Percentiles rank a stretch among this genome's conserved stretches.
Evolutionary conservation across 2,888 invertebrate species (phyloP).

Genomic region (Nasonovia ribisnigri): DNA sequence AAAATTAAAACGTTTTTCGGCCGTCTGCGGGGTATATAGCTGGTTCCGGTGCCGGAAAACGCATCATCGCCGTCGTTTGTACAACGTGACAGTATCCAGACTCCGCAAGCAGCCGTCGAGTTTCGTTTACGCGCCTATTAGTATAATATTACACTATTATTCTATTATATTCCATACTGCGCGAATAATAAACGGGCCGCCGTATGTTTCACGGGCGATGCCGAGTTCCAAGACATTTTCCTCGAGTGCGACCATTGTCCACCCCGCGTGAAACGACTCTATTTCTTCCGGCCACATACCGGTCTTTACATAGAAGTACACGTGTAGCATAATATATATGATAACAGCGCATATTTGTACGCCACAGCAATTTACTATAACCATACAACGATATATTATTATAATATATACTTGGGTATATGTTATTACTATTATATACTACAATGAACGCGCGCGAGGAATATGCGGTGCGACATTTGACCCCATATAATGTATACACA

Average conservation of each 20-base stretch:
- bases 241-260: conserved; percentile 23
- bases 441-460: conserved; percentile 34
- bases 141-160: background rate
- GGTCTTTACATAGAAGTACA: background rate
- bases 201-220: background rate
- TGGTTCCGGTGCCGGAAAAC: conserved; percentile 47
- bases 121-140: background rate
- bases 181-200: background rate
- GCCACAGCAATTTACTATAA: background rate
- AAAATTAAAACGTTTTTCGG: conserved; percentile 39
- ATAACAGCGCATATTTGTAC: conserved; percentile 4
- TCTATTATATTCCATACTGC: background rate
- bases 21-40: background rate
- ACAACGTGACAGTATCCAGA: conserved; percentile 8
- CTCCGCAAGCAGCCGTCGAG: background rate
- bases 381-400: background rate
- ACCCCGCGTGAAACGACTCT: conserved; percentile 31
- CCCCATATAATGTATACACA: background rate
- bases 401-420: background rate
- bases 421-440: background rate
- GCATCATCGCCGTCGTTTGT: background rate
- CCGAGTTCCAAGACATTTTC: background rate
- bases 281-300: conserved; percentile 25
- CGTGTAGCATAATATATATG: background rate
- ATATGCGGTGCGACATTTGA: conserved; percentile 36